Evolutionary conservation across 2,888 invertebrate genomes (phyloP).

Genomic region (Drepana falcataria): DNA sequence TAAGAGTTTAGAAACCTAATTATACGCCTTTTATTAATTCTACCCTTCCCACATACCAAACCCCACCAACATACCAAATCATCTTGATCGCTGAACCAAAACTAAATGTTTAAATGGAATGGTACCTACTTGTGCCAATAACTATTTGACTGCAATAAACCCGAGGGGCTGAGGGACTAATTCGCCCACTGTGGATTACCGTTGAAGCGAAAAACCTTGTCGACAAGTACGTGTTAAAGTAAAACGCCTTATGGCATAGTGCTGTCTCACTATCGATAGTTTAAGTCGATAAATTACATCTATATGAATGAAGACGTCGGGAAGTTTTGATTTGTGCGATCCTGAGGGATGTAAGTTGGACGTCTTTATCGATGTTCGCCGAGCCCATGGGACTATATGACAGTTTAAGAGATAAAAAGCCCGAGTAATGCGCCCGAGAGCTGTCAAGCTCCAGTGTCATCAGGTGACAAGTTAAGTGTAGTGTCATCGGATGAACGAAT

Average conservation of each 20-base stretch:
- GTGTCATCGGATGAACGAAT: no score
- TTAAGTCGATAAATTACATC: background rate
- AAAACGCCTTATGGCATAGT: background rate
- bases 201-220: background rate
- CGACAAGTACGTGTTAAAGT: background rate
- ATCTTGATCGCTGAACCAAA: background rate
- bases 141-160: background rate
- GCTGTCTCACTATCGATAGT: background rate
- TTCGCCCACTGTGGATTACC: background rate
- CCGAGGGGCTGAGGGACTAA: background rate
- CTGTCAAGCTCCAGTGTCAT: no score
- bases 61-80: background rate
- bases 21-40: no score
- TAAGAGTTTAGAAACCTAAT: no score
- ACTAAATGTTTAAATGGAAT: background rate
- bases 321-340: no score
- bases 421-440: no score
- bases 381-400: no score
- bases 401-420: no score
- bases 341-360: no score
- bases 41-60: background rate
- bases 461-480: no score
- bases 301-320: no score
- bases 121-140: background rate
- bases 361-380: no score